Base-by-base conservation (phyloP, 1,140 invertebrate species). In the Nylanderia fulva region DNA sequence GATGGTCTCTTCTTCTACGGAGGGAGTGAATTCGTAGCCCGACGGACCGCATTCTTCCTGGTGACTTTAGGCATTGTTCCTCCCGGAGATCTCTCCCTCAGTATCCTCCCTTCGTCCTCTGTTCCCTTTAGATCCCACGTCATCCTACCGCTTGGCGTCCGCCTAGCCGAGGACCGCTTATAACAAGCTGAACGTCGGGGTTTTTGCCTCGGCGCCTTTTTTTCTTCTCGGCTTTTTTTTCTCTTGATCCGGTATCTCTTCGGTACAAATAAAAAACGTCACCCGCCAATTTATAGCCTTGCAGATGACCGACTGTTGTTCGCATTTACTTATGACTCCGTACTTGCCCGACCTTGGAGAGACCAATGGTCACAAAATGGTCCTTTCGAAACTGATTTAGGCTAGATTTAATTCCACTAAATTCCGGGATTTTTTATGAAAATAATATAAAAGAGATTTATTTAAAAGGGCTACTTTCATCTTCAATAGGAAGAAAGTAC, bases 21-120 rank as follows among this genome's bases (percentile, higher is more conserved):
- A 80, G 85, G 84, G 60, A 87, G 72, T 75, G 39, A 77, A 48
- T 89, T 64, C 77, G 90, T 85, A 88, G 90, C 92, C 94, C 93
- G 94, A 94, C 94, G 93, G 92, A 93, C 94, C 91, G 91, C 94
- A 95, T 95, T 95, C 94, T 95, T 95, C 90, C 92, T 90, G 90
- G 90, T 93, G 91, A 94, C 92, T 90, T 90, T 87, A 92, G 93
- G 93, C 94, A 95, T 95, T 95, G 94, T 95, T 94, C 92, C 92
- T 82, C 86, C 87, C 54, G 58, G 56, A 89, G 64, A 71, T 86
- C 84, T 76, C 80, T 87, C 83, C 45, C 45, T 18, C 15, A 18
- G 18, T 48, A 48, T 72, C 83, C 79, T 15, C 80, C 86, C 82
- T 84, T 82, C 86, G 85, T 84, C 84, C 88, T 80, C 42, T 29